A percentile compares a stretch with the other conserved stretches of the same genome.
Conservation (phyloP, 2,113 vertebrate genomes). For the Corynorhinus townsendii region DNA sequence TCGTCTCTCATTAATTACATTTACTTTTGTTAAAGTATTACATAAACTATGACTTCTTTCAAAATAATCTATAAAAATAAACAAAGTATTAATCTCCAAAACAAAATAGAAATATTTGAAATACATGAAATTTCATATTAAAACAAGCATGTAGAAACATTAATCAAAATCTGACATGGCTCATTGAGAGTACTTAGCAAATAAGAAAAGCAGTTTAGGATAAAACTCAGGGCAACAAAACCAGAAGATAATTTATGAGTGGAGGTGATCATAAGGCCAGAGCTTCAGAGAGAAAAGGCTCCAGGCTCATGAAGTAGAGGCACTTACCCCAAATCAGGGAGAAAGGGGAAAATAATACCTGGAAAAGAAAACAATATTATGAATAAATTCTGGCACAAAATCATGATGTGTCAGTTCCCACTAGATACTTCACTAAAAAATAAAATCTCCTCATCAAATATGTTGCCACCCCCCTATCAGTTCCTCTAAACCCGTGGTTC, state of each 20-base stretch:
- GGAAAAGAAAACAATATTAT: not conserved
- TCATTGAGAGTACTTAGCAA: not conserved
- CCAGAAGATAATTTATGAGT: not conserved
- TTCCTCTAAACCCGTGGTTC: not conserved
- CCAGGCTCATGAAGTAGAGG: not conserved
- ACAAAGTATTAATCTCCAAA: not conserved
- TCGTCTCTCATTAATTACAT: not conserved
- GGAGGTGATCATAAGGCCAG: not conserved
- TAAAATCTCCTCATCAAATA: not conserved
- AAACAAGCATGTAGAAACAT: not conserved
- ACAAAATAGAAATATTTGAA: not conserved
- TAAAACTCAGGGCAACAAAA: not conserved
- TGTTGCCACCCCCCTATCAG: not conserved
- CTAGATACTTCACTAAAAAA: not conserved
- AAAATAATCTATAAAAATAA: not conserved
- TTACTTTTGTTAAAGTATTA: not conserved
- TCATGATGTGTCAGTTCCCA: not conserved
- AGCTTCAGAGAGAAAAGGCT: not conserved
- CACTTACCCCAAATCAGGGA: not conserved
- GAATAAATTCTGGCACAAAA: not conserved
- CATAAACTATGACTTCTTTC: not conserved
- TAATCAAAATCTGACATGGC: not conserved
- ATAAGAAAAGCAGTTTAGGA: not conserved
- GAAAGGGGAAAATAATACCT: not conserved
- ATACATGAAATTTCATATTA: not conserved